These are phyloP conservation scores for Leptopilina clavipes DNA, from an alignment of 1,140 invertebrate genomes.

Conservation along the genomic window DNA sequence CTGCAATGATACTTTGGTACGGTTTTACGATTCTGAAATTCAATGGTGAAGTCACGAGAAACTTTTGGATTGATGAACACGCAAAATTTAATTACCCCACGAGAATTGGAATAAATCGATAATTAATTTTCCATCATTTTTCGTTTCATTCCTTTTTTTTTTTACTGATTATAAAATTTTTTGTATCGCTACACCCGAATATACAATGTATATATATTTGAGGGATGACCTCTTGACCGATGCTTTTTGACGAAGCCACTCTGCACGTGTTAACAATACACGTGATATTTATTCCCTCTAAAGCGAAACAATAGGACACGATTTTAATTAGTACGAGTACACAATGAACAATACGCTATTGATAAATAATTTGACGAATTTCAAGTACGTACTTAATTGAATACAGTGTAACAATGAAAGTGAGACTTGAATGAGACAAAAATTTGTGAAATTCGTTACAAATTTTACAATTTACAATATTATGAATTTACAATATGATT, in stretches of 20 bases:
- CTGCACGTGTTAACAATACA: slow-evolving; percentile 14
- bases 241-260: not conserved
- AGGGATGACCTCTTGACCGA: slow-evolving; percentile 11
- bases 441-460: not conserved
- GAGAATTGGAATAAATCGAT: not conserved
- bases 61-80: not conserved
- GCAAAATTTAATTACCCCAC: not conserved
- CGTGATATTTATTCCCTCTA: slow-evolving; percentile 8
- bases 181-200: too few relatives aligned
- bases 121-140: slow-evolving; percentile 37
- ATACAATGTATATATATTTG: too few relatives aligned
- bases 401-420: not conserved
- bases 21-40: slow-evolving; percentile 50
- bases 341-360: slow-evolving; percentile 29
- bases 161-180: not conserved
- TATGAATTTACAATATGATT: too few relatives aligned
- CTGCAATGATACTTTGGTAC: slow-evolving; percentile 46
- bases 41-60: slow-evolving; percentile 38
- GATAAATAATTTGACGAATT: slow-evolving; percentile 31
- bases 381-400: not conserved
- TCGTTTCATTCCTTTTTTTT: too few relatives aligned
- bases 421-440: not conserved
- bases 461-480: not conserved
- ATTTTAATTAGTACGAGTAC: slow-evolving; percentile 29
- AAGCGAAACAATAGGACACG: slow-evolving; percentile 27